Percentiles rank a stretch among this genome's conserved stretches.
These are phyloP conservation scores for Hypomecis punctinalis DNA, from an alignment of 2,888 invertebrate genomes.

Conservation along the genomic window DNA sequence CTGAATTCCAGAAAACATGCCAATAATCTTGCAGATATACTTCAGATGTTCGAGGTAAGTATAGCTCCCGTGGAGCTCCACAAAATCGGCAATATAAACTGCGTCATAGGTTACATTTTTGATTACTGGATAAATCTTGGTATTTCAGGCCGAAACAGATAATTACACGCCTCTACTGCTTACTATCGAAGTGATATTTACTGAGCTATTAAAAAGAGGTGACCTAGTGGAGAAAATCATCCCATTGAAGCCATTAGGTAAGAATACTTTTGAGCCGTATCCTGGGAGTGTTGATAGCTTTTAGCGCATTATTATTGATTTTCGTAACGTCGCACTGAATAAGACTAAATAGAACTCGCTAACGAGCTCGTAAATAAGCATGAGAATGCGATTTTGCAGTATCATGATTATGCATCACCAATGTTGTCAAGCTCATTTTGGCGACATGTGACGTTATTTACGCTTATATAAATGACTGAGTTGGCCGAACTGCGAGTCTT, in stretches of 20 bases:
- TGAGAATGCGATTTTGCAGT: constrained; percentile 8
- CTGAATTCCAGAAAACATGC: constrained; percentile 87
- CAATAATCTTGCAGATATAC: constrained; percentile 88
- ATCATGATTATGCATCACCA: constrained; percentile 19
- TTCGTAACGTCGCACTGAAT: constrained; percentile 39
- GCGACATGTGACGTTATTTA: constrained; percentile 59
- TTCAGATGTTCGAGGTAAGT: constrained; percentile 87
- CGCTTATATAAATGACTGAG: constrained; percentile 54
- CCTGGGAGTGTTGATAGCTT: constrained; percentile 41
- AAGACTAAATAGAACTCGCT: constrained; percentile 1
- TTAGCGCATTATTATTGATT: constrained; percentile 62
- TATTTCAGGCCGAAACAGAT: constrained; percentile 75
- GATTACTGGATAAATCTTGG: constrained; percentile 48
- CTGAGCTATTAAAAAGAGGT: constrained; percentile 87
- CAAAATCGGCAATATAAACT: constrained; percentile 45
- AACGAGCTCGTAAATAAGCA: background rate
- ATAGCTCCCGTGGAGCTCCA: background rate
- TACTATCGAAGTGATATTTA: constrained; percentile 89
- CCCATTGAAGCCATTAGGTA: constrained; percentile 85
- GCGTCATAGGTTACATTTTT: constrained; percentile 66
- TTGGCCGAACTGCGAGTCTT: constrained; percentile 40
- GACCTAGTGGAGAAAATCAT: constrained; percentile 87
- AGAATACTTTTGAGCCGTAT: constrained; percentile 45
- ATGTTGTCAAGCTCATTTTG: constrained; percentile 46
- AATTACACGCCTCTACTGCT: constrained; percentile 86